Conservation (phyloP, 2,113 vertebrate genomes). For the Cottus gobio region DNA sequence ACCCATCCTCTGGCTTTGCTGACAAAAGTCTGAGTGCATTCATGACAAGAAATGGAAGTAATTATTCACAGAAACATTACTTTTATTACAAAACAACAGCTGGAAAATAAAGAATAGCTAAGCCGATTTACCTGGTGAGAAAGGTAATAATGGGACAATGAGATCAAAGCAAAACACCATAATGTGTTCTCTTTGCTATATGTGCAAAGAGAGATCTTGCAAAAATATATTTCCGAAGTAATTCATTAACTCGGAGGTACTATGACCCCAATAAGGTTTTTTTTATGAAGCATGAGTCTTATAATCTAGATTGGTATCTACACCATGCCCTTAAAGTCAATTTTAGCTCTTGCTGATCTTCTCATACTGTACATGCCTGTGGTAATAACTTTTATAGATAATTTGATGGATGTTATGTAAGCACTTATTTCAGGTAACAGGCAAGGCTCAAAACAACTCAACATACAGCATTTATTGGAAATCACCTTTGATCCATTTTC, state of each 20-base stretch:
- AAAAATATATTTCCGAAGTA: background rate
- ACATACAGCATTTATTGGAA: background rate
- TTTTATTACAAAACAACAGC: background rate
- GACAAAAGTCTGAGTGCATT: background rate
- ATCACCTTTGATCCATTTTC: background rate
- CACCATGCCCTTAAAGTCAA: background rate
- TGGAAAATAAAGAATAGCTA: background rate
- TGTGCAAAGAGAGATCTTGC: background rate
- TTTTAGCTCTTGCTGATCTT: background rate
- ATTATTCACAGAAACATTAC: background rate
- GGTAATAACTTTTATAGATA: background rate
- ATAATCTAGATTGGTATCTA: background rate
- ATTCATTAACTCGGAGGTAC: background rate
- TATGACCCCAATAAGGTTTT: background rate
- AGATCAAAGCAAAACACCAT: too few species aligned
- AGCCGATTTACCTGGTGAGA: background rate
- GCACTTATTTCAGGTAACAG: background rate
- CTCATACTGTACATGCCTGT: background rate
- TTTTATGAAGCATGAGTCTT: background rate
- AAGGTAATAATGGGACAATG: background rate
- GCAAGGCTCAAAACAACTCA: background rate
- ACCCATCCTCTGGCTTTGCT: constrained; percentile 3
- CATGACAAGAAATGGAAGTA: background rate
- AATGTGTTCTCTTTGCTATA: constrained; percentile 6
- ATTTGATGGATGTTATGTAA: background rate